Conservation (phyloP, 2,797 vertebrate genomes). For the Sebastes iracundus region DNA sequence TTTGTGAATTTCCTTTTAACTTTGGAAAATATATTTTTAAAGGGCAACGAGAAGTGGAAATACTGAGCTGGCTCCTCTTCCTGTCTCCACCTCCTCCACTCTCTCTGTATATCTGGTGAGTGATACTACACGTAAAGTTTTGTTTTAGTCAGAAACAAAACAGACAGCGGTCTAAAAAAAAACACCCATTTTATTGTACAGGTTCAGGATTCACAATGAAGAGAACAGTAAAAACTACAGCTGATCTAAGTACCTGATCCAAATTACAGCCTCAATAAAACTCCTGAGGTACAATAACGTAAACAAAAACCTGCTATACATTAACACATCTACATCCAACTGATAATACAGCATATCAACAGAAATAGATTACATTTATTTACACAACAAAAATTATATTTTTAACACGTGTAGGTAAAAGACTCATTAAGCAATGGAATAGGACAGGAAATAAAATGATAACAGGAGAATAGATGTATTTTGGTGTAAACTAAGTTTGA, state of each 20-base stretch:
- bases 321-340: constrained; percentile 14
- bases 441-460: not conserved
- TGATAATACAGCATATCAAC: not conserved
- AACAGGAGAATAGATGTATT: not conserved
- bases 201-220: constrained; percentile 21
- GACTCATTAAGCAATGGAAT: not conserved
- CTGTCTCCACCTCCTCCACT: not conserved
- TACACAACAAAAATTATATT: constrained; percentile 35
- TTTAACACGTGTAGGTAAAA: constrained; percentile 13
- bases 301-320: constrained; percentile 37
- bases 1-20: not conserved
- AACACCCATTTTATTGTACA: constrained; percentile 54
- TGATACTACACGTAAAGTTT: not conserved
- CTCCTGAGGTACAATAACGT: constrained; percentile 40
- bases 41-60: constrained; percentile 5
- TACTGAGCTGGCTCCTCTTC: not conserved
- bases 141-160: not conserved
- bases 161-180: constrained; percentile 5
- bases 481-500: not conserved
- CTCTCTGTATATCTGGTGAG: not conserved
- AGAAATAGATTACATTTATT: constrained; percentile 33
- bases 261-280: constrained; percentile 5
- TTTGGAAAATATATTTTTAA: not conserved
- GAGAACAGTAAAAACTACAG: constrained; percentile 19
- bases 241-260: constrained; percentile 4